Evolutionary conservation across 2,888 invertebrate genomes (phyloP), one percentile per base, ranked within the genome.

Genomic region (Xestia xanthographa): DNA sequence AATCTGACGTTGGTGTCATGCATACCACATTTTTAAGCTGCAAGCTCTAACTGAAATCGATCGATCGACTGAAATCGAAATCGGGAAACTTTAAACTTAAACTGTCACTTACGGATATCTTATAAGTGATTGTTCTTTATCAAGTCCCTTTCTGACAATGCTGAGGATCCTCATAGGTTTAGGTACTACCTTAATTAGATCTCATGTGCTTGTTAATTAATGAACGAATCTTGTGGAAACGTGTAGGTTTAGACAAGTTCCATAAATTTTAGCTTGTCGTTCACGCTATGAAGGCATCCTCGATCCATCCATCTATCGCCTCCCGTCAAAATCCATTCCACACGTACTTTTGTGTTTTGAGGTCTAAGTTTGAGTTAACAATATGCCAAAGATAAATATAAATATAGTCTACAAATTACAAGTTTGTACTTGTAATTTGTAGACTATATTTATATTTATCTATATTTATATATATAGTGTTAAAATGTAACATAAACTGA

Each of bases 11-110:
- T 17, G 20, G 45, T 77, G 22, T 17, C 29, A 29, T n/a, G n/a
- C 82, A 45, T 41, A 34, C 22, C 53, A 20, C 14, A 38, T 63
- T 45, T 62, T 45, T n/a, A n/a, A 41, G 29, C 12, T 45, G n/a
- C 62, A 22, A 48, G 5, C 29, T 43, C 17, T 58, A n/a, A n/a
- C n/a, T n/a, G n/a, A n/a, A n/a, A n/a, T n/a, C n/a, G n/a, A n/a
- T n/a, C n/a, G n/a, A n/a, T n/a, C n/a, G n/a, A n/a, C n/a, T n/a
- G n/a, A n/a, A 50, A 6, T 17, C 22, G 26, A 75, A 5, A 26
- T 26, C 20, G 1, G 20, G 5, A 20, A 67, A 45, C 53, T 41
- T 9, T 41, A 11, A 11, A 41, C 9, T 34, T 34, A 34, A 2
- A 34, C 34, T 34, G 34, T 34, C 34, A 34, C 34, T 34, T 34